A percentile compares a stretch with the other conserved stretches of the same genome.
phyloP scores from a whole-genome alignment of 2,797 vertebrate species.

The Typhlichthys eigenmanni region DNA sequence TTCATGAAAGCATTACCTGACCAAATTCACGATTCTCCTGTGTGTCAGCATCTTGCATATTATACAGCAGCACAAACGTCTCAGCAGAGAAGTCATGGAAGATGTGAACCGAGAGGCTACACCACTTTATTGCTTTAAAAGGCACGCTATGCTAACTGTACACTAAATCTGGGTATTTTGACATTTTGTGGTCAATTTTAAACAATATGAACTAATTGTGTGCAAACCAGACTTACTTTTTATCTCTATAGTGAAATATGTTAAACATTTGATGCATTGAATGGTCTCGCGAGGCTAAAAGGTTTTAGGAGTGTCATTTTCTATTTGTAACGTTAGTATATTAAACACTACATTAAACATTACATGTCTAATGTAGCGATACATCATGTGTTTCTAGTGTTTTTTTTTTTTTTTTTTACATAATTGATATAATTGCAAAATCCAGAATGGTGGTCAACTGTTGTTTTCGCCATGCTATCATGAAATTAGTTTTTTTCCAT shows the following conservation, averaged over 20 bases:
- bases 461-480: conserved; percentile 3
- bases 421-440: background rate
- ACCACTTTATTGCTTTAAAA: no score
- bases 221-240: conserved; percentile 7
- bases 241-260: background rate
- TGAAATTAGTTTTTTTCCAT: conserved; percentile 15
- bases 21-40: conserved; percentile 75
- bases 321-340: background rate
- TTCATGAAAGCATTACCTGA: conserved; percentile 64
- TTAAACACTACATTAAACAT: conserved; percentile 1
- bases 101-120: no score
- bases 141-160: no score
- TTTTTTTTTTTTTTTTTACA: no score
- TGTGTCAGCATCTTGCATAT: conserved; percentile 34
- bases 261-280: background rate
- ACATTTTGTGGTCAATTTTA: conserved; percentile 53
- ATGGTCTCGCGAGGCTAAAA: background rate
- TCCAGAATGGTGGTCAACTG: conserved; percentile 1
- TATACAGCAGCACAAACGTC: no score
- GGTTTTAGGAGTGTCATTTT: background rate
- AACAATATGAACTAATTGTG: background rate
- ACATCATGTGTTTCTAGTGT: background rate
- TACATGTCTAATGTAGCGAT: background rate
- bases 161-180: conserved; percentile 54
- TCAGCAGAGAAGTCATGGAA: no score